Evolutionary conservation across 2,888 invertebrate species (phyloP), one percentile per base, ranked within the genome.

Genomic region (Hypolimnas misippus): DNA sequence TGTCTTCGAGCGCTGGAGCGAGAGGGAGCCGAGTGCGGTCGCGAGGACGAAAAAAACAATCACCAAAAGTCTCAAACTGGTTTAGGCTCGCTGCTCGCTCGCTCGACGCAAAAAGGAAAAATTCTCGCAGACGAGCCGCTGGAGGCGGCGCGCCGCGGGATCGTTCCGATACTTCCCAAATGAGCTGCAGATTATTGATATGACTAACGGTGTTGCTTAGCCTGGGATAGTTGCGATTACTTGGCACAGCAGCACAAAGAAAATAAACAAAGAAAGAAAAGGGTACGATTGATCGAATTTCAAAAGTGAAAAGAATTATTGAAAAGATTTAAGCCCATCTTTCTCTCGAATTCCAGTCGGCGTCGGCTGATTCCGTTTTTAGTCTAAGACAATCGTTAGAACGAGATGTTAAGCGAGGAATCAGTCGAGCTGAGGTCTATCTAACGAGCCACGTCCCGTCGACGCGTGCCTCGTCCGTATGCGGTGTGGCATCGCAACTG

Each of bases 401-500:
- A 19, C 21, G 57, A 52, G 54, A 38, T 55, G 38, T 63, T 25
- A 71, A 73, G 75, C 74, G 67, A 75, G 77, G 75, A 76, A 77
- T 76, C 84, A 79, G 81, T 73, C 83, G 79, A 74, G 70, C 65
- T 63, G 68, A 73, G 68, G 73, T 75, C 64, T 75, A 75, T 61
- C 46, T 52, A 76, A 78, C 79, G 84, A 85, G 85, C 82, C 85
- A 81, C 86, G 89, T 86, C 87, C 83, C 86, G 83, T 81, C 82
- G 87, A 87, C 89, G 87, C 86, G 79, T 81, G 84, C 83, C 88
- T 80, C 89, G 87, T 84, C 85, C 84, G 89, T 81, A 78, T 86
- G 91, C 90, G 89, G 89, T 89, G 91, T 87, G 87, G 85, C 84
- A 79, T 87, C 86, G 85, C 85, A 84, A 82, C 87, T 85, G 84